phyloP scores from a whole-genome alignment of 2,113 vertebrate genomes.

The Halichoeres trimaculatus region DNA sequence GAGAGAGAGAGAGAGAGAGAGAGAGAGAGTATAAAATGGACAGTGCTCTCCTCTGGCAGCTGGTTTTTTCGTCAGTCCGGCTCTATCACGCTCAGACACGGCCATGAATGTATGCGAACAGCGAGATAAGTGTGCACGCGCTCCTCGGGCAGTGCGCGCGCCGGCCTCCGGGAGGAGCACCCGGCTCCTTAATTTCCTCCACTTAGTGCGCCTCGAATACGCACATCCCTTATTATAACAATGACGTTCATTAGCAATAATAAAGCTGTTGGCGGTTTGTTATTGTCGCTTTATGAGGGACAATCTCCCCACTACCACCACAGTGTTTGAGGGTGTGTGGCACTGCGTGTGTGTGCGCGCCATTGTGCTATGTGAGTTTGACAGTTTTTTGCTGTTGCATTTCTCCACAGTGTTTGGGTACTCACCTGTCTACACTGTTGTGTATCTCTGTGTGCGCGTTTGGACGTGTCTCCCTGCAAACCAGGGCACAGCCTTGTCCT shows the following conservation, averaged over 20 bases:
- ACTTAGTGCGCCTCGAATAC: conserved; percentile 43
- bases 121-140: conserved; percentile 27
- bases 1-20: conserved; percentile 2
- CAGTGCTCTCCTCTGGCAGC: conserved; percentile 43
- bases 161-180: conserved; percentile 71
- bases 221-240: conserved; percentile 45
- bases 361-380: conserved; percentile 1
- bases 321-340: neutral
- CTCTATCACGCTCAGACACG: conserved; percentile 41
- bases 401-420: conserved; percentile 7
- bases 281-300: conserved; percentile 13
- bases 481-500: conserved; percentile 44
- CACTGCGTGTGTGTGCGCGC: neutral
- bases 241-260: conserved; percentile 40
- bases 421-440: conserved; percentile 27
- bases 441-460: neutral
- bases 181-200: conserved; percentile 42
- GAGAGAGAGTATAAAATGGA: conserved; percentile 27
- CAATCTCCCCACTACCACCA: conserved; percentile 18
- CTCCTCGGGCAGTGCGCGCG: conserved; percentile 49
- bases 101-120: neutral
- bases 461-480: conserved; percentile 30
- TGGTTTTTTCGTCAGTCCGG: conserved; percentile 49
- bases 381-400: conserved; percentile 5
- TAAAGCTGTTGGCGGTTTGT: conserved; percentile 29